These are phyloP conservation scores for Pomatorhinus ruficollis DNA, from an alignment of 2,113 vertebrate species.

Conservation along the genomic window DNA sequence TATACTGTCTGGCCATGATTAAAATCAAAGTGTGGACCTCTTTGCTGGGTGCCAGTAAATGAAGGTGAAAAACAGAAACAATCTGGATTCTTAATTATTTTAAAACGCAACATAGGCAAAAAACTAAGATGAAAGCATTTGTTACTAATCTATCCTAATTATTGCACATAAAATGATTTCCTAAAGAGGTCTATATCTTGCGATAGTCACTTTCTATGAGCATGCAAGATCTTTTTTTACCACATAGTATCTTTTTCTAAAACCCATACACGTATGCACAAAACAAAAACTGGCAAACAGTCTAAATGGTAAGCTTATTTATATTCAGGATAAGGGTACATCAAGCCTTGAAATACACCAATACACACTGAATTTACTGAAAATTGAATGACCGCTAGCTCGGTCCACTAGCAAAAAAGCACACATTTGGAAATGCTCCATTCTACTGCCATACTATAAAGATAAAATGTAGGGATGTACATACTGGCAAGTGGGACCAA, in stretches of 20 bases:
- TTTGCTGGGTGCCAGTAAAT: conserved; percentile 79
- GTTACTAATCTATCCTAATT: conserved; percentile 76
- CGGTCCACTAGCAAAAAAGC: neutral
- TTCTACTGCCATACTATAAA: neutral
- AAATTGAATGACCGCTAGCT: neutral
- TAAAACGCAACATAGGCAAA: conserved; percentile 72
- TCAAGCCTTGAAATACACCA: neutral
- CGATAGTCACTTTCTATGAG: neutral
- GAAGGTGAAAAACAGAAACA: conserved; percentile 80
- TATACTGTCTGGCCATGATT: conserved; percentile 77
- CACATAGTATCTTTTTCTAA: neutral
- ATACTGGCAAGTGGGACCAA: neutral
- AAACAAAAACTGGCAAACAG: neutral
- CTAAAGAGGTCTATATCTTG: conserved; percentile 29
- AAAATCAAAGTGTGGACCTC: conserved; percentile 80
- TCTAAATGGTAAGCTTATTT: neutral
- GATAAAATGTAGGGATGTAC: neutral
- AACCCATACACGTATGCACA: neutral
- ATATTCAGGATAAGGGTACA: neutral
- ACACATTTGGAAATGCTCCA: neutral
- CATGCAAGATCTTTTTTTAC: neutral
- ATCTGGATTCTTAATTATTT: conserved; percentile 79
- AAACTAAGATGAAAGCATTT: conserved; percentile 78
- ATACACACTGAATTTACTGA: neutral
- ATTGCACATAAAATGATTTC: conserved; percentile 77